A percentile compares a stretch with the other conserved stretches of the same genome.
Evolutionary conservation across 1,140 invertebrate genomes (phyloP).

Genomic region (Zaprionus taronus): DNA sequence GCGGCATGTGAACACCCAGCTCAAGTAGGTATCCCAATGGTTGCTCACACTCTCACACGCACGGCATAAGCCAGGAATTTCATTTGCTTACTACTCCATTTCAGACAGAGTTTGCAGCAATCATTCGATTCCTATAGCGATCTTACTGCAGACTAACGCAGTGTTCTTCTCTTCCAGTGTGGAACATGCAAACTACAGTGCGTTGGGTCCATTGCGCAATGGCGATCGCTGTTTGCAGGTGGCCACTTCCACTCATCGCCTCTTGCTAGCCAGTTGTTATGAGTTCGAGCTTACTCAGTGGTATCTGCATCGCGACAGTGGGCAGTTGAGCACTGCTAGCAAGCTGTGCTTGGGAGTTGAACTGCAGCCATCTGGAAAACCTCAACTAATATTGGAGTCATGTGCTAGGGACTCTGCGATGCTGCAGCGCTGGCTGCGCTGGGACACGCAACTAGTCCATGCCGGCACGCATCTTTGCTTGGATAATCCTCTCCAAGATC

Average conservation of each 20-base stretch:
- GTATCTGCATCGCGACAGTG: slow-evolving; percentile 53
- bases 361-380: background rate
- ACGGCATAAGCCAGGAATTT: slow-evolving; percentile 9
- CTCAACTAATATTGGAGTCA: slow-evolving; percentile 19
- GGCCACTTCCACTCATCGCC: background rate
- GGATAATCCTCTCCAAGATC: slow-evolving; percentile 66
- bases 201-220: slow-evolving; percentile 58
- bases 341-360: slow-evolving; percentile 40
- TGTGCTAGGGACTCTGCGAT: slow-evolving; percentile 9
- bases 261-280: slow-evolving; percentile 57
- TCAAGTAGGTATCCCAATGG: slow-evolving; percentile 64
- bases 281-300: slow-evolving; percentile 59
- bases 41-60: background rate
- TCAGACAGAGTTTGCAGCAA: background rate
- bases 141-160: background rate
- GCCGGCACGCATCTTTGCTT: slow-evolving; percentile 64
- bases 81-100: slow-evolving; percentile 1
- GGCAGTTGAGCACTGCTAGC: slow-evolving; percentile 42
- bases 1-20: slow-evolving; percentile 89
- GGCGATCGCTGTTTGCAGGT: slow-evolving; percentile 64
- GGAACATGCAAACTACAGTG: slow-evolving; percentile 56
- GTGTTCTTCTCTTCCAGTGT: slow-evolving; percentile 30
- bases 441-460: slow-evolving; percentile 60
- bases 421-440: slow-evolving; percentile 61
- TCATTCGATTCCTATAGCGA: background rate